A percentile compares a stretch with the other conserved stretches of the same genome.
Evolutionary conservation across 2,888 invertebrate species (phyloP).

Genomic region (Xylocampa areola): DNA sequence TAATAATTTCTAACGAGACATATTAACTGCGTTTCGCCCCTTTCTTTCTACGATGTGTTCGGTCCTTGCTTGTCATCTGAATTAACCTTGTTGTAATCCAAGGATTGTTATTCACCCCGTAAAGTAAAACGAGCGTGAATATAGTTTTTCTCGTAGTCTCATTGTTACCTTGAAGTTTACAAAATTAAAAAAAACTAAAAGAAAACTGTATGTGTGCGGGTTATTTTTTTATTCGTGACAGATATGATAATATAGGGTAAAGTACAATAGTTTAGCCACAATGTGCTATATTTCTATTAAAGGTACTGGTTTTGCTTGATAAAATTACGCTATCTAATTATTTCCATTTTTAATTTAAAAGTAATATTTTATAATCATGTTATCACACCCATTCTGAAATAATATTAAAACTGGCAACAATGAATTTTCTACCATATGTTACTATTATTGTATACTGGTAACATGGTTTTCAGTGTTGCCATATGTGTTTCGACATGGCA

Average conservation of each 20-base stretch:
- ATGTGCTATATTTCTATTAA: constrained; percentile 51
- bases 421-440: constrained; percentile 21
- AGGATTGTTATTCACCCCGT: not conserved
- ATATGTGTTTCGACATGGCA: constrained; percentile 15
- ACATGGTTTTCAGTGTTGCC: constrained; percentile 32
- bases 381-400: constrained; percentile 14
- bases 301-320: constrained; percentile 50
- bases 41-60: not conserved
- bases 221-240: constrained; percentile 22
- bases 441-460: constrained; percentile 25
- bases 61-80: constrained; percentile 10
- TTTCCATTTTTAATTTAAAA: constrained; percentile 25
- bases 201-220: constrained; percentile 21
- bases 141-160: constrained; percentile 20
- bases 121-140: not conserved
- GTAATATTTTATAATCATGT: constrained; percentile 20
- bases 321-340: constrained; percentile 31
- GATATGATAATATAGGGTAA: constrained; percentile 26
- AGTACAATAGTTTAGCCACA: constrained; percentile 44
- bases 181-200: too few species aligned
- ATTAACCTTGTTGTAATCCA: not conserved
- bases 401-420: constrained; percentile 25
- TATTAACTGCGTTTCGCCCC: too few species aligned
- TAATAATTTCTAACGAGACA: too few species aligned
- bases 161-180: too few species aligned